Conservation (phyloP, 2,888 invertebrate genomes). For the Spodoptera picta region DNA sequence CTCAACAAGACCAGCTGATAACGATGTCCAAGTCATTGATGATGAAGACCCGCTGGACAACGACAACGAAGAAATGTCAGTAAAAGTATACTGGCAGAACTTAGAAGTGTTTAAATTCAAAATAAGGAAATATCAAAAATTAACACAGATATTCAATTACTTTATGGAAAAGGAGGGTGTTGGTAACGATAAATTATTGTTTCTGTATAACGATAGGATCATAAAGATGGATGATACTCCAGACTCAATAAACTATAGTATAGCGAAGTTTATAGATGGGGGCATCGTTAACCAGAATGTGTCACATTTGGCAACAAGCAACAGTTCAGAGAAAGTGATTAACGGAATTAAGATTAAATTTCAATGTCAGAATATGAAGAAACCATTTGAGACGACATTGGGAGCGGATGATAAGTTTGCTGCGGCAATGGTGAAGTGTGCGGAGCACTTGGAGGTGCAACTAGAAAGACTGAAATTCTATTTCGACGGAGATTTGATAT, state of each 20-base stretch:
- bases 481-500: slow-evolving; percentile 87
- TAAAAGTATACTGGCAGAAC: slow-evolving; percentile 84
- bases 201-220: slow-evolving; percentile 78
- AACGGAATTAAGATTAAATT: slow-evolving; percentile 79
- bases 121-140: slow-evolving; percentile 78
- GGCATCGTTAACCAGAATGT: slow-evolving; percentile 75
- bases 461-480: slow-evolving; percentile 80
- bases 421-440: slow-evolving; percentile 80
- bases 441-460: slow-evolving; percentile 79
- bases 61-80: slow-evolving; percentile 81
- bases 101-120: slow-evolving; percentile 76
- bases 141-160: slow-evolving; percentile 77
- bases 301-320: slow-evolving; percentile 54
- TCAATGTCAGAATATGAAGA: slow-evolving; percentile 80
- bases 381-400: slow-evolving; percentile 71
- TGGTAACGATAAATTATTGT: slow-evolving; percentile 70
- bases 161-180: slow-evolving; percentile 75
- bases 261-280: slow-evolving; percentile 83
- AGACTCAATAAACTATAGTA: slow-evolving; percentile 76
- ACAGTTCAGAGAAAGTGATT: slow-evolving; percentile 16
- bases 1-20: slow-evolving; percentile 35
- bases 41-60: slow-evolving; percentile 58
- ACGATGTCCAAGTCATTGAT: slow-evolving; percentile 57
- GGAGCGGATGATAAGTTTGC: slow-evolving; percentile 71
- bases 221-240: slow-evolving; percentile 80